Evolutionary conservation across 2,113 vertebrate genomes (phyloP).

Genomic region (Daphoenositta chrysoptera): DNA sequence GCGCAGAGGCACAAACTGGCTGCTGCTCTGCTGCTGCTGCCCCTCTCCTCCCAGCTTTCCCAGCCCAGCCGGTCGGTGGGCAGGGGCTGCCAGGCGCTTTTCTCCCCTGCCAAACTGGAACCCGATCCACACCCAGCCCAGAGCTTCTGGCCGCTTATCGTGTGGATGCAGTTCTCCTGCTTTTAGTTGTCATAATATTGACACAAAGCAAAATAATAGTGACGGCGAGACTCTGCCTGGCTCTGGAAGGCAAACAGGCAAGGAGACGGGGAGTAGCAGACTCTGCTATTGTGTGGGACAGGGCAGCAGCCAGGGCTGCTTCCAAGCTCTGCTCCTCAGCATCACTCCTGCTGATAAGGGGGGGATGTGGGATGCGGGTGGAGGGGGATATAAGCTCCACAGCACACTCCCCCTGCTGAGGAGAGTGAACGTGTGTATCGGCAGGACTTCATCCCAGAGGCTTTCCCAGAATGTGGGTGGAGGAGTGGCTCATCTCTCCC

Average conservation of each 20-base stretch:
- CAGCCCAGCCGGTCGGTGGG: neutral
- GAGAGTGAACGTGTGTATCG: conserved; percentile 1
- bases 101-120: conserved; percentile 25
- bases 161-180: conserved; percentile 55
- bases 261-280: conserved; percentile 1
- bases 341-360: neutral
- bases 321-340: neutral
- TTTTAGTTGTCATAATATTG: conserved; percentile 66
- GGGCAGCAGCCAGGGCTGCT: neutral
- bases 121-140: neutral
- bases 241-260: conserved; percentile 32
- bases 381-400: neutral
- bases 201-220: conserved; percentile 59
- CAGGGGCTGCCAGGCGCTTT: neutral
- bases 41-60: neutral
- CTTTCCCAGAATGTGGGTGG: conserved; percentile 31
- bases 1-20: fast-evolving
- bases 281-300: neutral
- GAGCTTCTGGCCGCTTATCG: conserved; percentile 51
- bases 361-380: neutral
- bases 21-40: neutral
- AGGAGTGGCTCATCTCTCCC: conserved; percentile 41
- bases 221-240: conserved; percentile 22
- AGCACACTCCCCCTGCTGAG: neutral
- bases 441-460: conserved; percentile 12